Conservation (phyloP, 2,888 invertebrate species). For the Hypsopygia costalis region DNA sequence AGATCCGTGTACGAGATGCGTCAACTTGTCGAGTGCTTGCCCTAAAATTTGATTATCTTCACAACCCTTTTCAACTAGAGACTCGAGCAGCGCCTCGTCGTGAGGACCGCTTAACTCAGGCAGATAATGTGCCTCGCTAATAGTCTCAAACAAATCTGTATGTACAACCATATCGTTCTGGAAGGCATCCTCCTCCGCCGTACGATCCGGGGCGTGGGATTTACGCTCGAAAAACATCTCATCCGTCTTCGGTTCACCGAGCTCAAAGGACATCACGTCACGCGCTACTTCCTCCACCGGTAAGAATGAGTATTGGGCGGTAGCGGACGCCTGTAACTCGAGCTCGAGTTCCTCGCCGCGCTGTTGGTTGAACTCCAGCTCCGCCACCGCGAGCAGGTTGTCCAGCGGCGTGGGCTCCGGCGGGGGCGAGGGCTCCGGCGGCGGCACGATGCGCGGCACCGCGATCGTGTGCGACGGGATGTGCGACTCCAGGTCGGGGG, state of each 20-base stretch:
- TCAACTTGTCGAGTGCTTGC: slow-evolving; percentile 64
- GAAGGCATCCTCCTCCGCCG: slow-evolving; percentile 46
- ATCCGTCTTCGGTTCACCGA: slow-evolving; percentile 55
- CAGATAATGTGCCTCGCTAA: slow-evolving; percentile 70
- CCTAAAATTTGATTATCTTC: slow-evolving; percentile 80
- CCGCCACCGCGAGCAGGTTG: slow-evolving; percentile 83
- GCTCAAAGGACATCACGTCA: slow-evolving; percentile 67
- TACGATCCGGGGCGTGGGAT: slow-evolving; percentile 37
- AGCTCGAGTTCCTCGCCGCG: slow-evolving; percentile 55
- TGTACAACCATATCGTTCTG: slow-evolving; percentile 56
- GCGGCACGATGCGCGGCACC: slow-evolving; percentile 54
- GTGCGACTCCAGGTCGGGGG: slow-evolving; percentile 81
- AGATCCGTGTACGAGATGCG: slow-evolving; percentile 56
- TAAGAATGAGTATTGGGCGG: slow-evolving; percentile 48
- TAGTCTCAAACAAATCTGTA: slow-evolving; percentile 71
- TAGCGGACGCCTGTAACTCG: slow-evolving; percentile 35
- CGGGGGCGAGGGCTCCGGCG: slow-evolving; percentile 35
- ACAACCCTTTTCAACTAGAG: slow-evolving; percentile 82
- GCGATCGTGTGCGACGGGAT: slow-evolving; percentile 82
- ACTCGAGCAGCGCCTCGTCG: slow-evolving; percentile 80
- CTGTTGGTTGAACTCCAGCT: slow-evolving; percentile 83
- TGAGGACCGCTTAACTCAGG: slow-evolving; percentile 67
- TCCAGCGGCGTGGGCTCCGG: slow-evolving; percentile 79
- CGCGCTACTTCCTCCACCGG: slow-evolving; percentile 57
- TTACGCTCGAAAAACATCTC: slow-evolving; percentile 61